phyloP scores from a whole-genome alignment of 2,797 vertebrate species.

The Trichosurus vulpecula region DNA sequence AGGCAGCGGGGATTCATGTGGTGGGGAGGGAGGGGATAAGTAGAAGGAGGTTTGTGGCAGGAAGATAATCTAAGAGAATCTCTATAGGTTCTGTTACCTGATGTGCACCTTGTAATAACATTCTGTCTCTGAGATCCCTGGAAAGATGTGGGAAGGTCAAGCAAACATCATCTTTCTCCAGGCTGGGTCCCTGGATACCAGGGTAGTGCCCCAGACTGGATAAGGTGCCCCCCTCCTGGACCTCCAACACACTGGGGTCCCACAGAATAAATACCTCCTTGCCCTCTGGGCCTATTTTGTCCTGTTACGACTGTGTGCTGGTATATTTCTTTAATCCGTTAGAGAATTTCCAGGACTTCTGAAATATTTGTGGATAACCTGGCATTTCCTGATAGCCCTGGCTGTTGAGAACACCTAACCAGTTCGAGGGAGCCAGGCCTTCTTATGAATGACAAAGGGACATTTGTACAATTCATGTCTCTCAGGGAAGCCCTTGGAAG shows the following conservation, averaged over 20 bases:
- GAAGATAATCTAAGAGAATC: background rate
- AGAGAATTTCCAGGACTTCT: slow-evolving; percentile 74
- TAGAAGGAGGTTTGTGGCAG: background rate
- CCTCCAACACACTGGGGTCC: background rate
- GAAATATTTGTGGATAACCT: slow-evolving; percentile 76
- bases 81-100: slow-evolving; percentile 21
- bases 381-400: slow-evolving; percentile 77
- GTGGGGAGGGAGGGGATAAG: background rate
- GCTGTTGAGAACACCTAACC: slow-evolving; percentile 55
- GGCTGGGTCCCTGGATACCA: slow-evolving; percentile 14
- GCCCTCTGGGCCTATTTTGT: slow-evolving; percentile 35
- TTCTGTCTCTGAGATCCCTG: slow-evolving; percentile 13
- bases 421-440: slow-evolving; percentile 35
- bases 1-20: background rate
- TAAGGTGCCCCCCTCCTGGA: background rate
- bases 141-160: slow-evolving; percentile 41
- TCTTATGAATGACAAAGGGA: slow-evolving; percentile 54
- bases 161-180: slow-evolving; percentile 44
- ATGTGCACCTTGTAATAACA: slow-evolving; percentile 31
- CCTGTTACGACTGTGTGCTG: slow-evolving; percentile 36
- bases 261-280: slow-evolving; percentile 28
- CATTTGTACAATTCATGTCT: slow-evolving; percentile 39
- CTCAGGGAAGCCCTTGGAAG: slow-evolving; percentile 36
- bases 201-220: background rate
- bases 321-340: slow-evolving; percentile 61